phyloP scores from a whole-genome alignment of 92 coral and sea anemone species.

The Diadumene lineata region DNA sequence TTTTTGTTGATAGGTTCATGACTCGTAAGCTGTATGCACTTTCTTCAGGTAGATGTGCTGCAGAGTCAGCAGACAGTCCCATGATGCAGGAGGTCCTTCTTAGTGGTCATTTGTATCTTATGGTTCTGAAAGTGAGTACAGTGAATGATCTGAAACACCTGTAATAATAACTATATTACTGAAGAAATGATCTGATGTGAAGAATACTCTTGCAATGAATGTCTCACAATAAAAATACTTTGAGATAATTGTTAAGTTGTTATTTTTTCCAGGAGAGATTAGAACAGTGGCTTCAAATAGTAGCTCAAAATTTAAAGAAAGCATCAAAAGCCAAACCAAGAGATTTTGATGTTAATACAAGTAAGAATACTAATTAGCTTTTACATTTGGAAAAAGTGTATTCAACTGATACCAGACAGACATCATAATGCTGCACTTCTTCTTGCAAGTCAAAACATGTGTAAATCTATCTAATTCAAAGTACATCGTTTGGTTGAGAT shows the following conservation, averaged over 20 bases:
- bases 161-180: background rate
- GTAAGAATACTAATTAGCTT: slow-evolving; percentile 29
- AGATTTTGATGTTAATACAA: slow-evolving; percentile 64
- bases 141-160: too few relatives aligned
- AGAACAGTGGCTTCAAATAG: slow-evolving; percentile 66
- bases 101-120: slow-evolving; percentile 92
- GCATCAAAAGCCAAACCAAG: slow-evolving; percentile 60
- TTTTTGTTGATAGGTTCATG: slow-evolving; percentile 83
- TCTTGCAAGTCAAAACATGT: too few relatives aligned
- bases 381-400: background rate
- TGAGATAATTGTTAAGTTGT: background rate
- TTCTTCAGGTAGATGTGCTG: slow-evolving; percentile 83
- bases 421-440: too few relatives aligned
- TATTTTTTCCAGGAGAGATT: slow-evolving; percentile 66
- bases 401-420: too few relatives aligned
- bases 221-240: too few relatives aligned
- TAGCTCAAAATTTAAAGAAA: slow-evolving; percentile 63
- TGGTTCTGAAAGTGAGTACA: slow-evolving; percentile 89
- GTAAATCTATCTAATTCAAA: too few relatives aligned
- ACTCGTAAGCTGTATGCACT: slow-evolving; percentile 87
- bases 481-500: too few relatives aligned
- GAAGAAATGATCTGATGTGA: too few relatives aligned
- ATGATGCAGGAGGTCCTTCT: slow-evolving; percentile 95
- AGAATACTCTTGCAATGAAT: too few relatives aligned
- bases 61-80: slow-evolving; percentile 93